phyloP scores from a whole-genome alignment of 1,140 invertebrate species.

The Lasioglossum albipes region DNA sequence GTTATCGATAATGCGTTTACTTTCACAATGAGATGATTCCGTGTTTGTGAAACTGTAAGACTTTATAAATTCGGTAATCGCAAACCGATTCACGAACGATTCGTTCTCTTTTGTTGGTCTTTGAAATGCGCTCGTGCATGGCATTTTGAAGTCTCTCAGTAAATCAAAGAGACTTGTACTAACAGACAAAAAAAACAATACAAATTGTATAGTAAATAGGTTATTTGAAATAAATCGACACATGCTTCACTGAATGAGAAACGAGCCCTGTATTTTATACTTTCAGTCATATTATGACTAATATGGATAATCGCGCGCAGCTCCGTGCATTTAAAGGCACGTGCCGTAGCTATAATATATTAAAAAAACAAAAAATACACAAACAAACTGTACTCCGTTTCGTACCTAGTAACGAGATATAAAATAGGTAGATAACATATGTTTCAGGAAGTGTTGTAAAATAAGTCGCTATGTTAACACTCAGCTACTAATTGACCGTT shows the following conservation, averaged over 20 bases:
- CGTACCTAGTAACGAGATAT: conserved; percentile 16
- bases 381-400: conserved; percentile 34
- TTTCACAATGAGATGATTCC: conserved; percentile 26
- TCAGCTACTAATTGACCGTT: neutral
- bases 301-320: conserved; percentile 38
- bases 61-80: conserved; percentile 24
- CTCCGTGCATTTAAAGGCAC: conserved; percentile 20
- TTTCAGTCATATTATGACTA: conserved; percentile 52
- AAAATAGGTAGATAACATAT: conserved; percentile 24
- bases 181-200: conserved; percentile 56
- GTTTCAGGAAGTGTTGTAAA: conserved; percentile 34
- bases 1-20: conserved; percentile 49
- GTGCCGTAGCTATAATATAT: conserved; percentile 20
- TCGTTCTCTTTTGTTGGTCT: conserved; percentile 33
- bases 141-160: conserved; percentile 50
- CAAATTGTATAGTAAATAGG: conserved; percentile 75
- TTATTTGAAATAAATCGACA: conserved; percentile 73
- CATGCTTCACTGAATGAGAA: conserved; percentile 67
- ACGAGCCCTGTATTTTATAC: conserved; percentile 62
- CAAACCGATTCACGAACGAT: conserved; percentile 18
- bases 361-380: neutral
- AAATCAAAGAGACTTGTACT: conserved; percentile 66
- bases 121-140: conserved; percentile 39
- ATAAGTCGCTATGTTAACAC: conserved; percentile 32
- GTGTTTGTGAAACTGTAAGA: conserved; percentile 49